These are phyloP conservation scores for Gila robusta DNA, from an alignment of 2,797 vertebrate species.

Conservation along the genomic window DNA sequence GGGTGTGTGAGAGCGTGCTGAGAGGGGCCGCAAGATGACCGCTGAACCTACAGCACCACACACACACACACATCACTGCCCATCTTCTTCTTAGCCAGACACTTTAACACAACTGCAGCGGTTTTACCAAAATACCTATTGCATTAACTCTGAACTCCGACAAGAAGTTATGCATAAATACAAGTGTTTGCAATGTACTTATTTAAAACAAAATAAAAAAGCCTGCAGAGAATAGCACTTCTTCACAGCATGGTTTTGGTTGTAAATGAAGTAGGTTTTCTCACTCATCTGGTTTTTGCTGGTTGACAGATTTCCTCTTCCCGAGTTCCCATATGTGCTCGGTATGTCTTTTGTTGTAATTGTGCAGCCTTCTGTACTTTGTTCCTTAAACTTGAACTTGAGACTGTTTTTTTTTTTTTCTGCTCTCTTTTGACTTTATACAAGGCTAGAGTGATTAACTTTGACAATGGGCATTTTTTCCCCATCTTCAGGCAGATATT, in stretches of 20 bases:
- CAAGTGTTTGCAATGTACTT: not conserved
- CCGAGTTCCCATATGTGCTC: slow-evolving; percentile 71
- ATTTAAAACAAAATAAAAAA: not conserved
- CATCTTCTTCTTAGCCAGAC: not conserved
- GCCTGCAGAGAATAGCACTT: not conserved
- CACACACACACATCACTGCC: slow-evolving; percentile 51
- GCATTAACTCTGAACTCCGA: slow-evolving; percentile 45
- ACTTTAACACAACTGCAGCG: not conserved
- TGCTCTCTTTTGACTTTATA: slow-evolving; percentile 68
- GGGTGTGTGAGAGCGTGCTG: slow-evolving; percentile 70
- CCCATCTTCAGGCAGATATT: slow-evolving; percentile 69
- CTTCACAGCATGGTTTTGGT: not conserved
- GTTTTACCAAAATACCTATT: slow-evolving; percentile 22
- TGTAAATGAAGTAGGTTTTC: slow-evolving; percentile 62
- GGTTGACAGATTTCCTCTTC: slow-evolving; percentile 70
- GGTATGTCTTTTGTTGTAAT: slow-evolving; percentile 73
- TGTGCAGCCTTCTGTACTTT: slow-evolving; percentile 71
- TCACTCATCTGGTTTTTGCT: slow-evolving; percentile 68
- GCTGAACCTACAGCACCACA: slow-evolving; percentile 69
- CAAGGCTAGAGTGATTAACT: slow-evolving; percentile 75
- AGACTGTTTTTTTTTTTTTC: slow-evolving; percentile 69
- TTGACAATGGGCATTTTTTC: slow-evolving; percentile 75
- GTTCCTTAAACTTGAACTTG: slow-evolving; percentile 77
- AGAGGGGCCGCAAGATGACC: slow-evolving; percentile 71
- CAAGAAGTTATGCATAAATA: slow-evolving; percentile 24